Evolutionary conservation across 2,113 vertebrate genomes (phyloP).

Genomic region (Cavia aperea): DNA sequence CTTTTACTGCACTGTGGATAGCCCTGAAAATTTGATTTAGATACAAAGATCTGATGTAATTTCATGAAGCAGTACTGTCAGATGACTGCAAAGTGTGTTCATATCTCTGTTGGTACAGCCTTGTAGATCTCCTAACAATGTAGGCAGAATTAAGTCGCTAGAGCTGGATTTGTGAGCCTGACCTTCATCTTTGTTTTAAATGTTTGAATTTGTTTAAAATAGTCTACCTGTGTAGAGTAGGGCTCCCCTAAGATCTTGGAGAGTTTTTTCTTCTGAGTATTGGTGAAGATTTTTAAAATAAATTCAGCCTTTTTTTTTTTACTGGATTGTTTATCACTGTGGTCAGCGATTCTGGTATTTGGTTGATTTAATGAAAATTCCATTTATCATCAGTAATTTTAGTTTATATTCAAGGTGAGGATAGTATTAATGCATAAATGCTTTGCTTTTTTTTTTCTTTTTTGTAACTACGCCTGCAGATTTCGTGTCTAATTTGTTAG

Average conservation of each 20-base stretch:
- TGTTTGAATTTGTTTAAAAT: not conserved
- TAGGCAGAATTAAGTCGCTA: not conserved
- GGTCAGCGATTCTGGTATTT: constrained; percentile 43
- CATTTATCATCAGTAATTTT: constrained; percentile 60
- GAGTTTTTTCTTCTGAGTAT: not conserved
- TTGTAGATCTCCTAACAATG: not conserved
- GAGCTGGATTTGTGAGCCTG: not conserved
- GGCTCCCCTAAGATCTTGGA: not conserved
- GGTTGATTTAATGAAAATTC: constrained; percentile 60
- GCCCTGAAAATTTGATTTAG: constrained; percentile 27
- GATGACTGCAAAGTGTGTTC: not conserved
- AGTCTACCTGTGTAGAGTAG: not conserved
- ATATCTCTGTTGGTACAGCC: not conserved
- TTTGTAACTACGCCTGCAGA: not conserved
- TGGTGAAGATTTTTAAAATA: not conserved
- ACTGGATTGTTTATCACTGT: constrained; percentile 53
- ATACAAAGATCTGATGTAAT: not conserved
- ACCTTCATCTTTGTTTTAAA: not conserved
- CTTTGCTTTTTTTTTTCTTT: constrained; percentile 2
- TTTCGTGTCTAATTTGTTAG: not conserved
- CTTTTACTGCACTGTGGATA: accelerated
- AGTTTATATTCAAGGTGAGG: constrained; percentile 49
- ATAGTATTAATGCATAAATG: not conserved
- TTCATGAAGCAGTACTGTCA: not conserved
- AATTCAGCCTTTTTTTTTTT: constrained; percentile 53